Evolutionary conservation across 2,113 vertebrate species (phyloP).

Genomic region (Promerops cafer): DNA sequence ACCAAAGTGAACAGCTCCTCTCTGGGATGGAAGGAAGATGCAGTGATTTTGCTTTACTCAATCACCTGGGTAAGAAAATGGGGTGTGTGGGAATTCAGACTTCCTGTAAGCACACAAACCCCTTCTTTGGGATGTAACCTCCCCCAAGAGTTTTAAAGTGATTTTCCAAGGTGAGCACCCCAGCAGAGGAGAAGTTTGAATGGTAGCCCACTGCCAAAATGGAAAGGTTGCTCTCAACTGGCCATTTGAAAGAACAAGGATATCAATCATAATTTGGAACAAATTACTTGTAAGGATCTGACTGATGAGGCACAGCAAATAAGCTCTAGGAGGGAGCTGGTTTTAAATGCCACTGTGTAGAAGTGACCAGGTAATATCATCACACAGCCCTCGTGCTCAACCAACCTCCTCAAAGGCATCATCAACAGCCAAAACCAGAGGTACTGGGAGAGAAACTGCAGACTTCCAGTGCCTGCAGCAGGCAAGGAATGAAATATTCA

Average conservation of each 20-base stretch:
- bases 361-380: not conserved
- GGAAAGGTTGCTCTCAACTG: not conserved
- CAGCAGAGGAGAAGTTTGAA: not conserved
- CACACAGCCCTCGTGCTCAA: not conserved
- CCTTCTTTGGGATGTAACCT: not conserved
- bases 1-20: not conserved
- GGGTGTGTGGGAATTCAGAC: not conserved
- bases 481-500: not conserved
- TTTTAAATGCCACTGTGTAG: not conserved
- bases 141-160: not conserved
- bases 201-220: not conserved
- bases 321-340: not conserved
- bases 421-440: not conserved
- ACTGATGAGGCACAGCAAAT: not conserved
- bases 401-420: not conserved
- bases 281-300: not conserved
- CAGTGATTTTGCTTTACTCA: not conserved
- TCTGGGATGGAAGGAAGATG: not conserved
- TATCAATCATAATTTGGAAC: not conserved
- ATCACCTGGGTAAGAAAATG: not conserved
- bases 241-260: not conserved
- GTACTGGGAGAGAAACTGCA: not conserved
- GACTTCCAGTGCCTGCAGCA: not conserved
- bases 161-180: not conserved
- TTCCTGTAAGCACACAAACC: not conserved